Percentiles rank a stretch among this genome's conserved stretches.
Conservation (phyloP, 23 tunicate genomes). For the Phallusia fumigata region DNA sequence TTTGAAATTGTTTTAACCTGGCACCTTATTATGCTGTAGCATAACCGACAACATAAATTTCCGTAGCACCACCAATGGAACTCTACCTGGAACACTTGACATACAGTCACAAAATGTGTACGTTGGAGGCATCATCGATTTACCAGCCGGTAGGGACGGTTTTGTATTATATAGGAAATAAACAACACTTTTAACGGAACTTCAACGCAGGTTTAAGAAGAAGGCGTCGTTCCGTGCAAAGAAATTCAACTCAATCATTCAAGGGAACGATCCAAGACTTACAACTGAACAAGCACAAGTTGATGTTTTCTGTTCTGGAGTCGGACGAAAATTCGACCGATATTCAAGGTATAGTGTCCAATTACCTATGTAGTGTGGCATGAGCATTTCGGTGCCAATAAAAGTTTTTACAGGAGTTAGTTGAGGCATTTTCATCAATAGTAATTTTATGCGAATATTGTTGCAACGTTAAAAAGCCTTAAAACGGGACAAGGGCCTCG, state of each 20-base stretch:
- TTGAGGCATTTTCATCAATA: too few species aligned
- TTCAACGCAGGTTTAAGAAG: background rate
- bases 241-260: slow-evolving; percentile 13
- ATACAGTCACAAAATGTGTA: background rate
- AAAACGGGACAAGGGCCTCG: too few species aligned
- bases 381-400: too few species aligned
- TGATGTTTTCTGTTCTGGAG: slow-evolving; percentile 11
- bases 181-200: background rate
- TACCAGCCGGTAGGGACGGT: background rate
- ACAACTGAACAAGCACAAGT: slow-evolving; percentile 12
- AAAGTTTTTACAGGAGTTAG: too few species aligned
- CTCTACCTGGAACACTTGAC: background rate
- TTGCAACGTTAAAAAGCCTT: too few species aligned
- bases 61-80: background rate
- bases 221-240: background rate
- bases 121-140: background rate
- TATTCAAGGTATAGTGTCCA: too few species aligned
- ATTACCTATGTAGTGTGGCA: too few species aligned
- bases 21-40: too few species aligned
- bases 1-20: too few species aligned
- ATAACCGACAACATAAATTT: too few species aligned
- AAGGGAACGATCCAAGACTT: slow-evolving; percentile 64
- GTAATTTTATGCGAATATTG: too few species aligned
- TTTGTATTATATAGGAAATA: background rate
- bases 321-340: too few species aligned